Conservation (phyloP, 2,888 invertebrate genomes). For the Lasioglossum malachurum region DNA sequence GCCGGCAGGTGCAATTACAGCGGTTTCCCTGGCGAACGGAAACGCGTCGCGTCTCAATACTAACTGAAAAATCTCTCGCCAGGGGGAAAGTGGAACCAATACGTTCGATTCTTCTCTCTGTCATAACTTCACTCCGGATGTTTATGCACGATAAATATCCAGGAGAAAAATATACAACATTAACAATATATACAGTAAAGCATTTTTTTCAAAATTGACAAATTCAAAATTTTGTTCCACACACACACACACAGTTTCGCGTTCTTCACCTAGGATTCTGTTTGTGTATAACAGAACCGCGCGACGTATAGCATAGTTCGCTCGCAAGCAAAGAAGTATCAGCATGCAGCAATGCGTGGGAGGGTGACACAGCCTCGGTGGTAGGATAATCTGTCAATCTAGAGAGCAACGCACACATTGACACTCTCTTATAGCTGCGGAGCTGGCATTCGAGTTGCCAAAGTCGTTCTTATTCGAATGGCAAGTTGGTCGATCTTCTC, state of each 20-base stretch:
- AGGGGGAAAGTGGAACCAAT: background rate
- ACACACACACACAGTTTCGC: background rate
- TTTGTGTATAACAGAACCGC: background rate
- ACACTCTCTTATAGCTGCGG: conserved; percentile 3
- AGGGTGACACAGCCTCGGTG: background rate
- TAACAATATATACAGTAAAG: no score
- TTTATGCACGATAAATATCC: no score
- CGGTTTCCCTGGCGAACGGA: conserved; percentile 27
- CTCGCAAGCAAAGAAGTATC: background rate
- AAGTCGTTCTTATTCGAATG: background rate
- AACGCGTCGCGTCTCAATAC: background rate
- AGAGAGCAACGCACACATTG: background rate
- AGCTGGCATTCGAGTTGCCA: background rate
- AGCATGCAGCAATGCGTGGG: background rate
- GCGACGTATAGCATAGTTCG: background rate
- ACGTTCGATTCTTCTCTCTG: no score
- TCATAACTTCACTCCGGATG: no score
- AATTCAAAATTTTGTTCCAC: no score
- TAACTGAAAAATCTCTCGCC: background rate
- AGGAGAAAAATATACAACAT: no score
- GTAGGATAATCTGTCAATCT: conserved; percentile 4
- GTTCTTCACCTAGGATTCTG: background rate
- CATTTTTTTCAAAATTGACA: no score
- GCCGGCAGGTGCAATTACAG: conserved; percentile 47
- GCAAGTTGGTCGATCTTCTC: background rate